These are phyloP conservation scores for Neodontobutis hainanensis DNA, from an alignment of 2,113 vertebrate genomes.

Conservation along the genomic window DNA sequence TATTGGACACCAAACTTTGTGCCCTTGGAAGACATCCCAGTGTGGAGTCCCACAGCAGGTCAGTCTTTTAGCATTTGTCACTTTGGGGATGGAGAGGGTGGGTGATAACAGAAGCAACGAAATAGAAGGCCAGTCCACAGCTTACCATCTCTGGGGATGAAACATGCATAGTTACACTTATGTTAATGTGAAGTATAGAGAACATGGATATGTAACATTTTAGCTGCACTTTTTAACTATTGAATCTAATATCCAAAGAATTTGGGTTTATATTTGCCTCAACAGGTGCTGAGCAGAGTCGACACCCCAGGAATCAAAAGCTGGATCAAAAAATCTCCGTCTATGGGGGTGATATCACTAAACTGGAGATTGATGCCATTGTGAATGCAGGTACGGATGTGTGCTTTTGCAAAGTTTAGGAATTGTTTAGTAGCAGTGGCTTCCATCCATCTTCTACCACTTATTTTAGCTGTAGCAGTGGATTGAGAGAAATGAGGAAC, in stretches of 20 bases:
- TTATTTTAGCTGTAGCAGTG: too few species aligned
- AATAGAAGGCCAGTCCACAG: too few species aligned
- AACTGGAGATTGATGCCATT: slow-evolving; percentile 86
- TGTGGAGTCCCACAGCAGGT: slow-evolving; percentile 79
- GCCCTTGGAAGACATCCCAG: slow-evolving; percentile 78
- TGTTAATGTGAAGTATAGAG: too few species aligned
- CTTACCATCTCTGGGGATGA: too few species aligned
- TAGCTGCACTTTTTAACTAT: too few species aligned
- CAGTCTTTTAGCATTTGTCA: slow-evolving; percentile 6
- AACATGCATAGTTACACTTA: too few species aligned
- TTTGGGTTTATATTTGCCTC: slow-evolving; percentile 9
- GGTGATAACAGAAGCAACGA: too few species aligned
- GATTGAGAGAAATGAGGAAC: too few species aligned
- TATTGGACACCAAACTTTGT: slow-evolving; percentile 79
- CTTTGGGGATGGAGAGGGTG: neutral
- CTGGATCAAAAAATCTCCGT: slow-evolving; percentile 87
- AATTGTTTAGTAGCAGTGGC: neutral
- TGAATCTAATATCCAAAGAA: too few species aligned
- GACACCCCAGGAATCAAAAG: slow-evolving; percentile 58
- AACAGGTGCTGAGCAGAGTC: slow-evolving; percentile 40
- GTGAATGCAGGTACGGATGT: slow-evolving; percentile 84
- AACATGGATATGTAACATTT: too few species aligned
- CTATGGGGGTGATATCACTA: slow-evolving; percentile 86
- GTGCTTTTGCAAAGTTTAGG: neutral
- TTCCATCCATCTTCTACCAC: too few species aligned